Percentiles rank a stretch among this genome's conserved stretches.
Evolutionary conservation across 1,140 invertebrate genomes (phyloP).

Genomic region (Drosophila sturtevanti): DNA sequence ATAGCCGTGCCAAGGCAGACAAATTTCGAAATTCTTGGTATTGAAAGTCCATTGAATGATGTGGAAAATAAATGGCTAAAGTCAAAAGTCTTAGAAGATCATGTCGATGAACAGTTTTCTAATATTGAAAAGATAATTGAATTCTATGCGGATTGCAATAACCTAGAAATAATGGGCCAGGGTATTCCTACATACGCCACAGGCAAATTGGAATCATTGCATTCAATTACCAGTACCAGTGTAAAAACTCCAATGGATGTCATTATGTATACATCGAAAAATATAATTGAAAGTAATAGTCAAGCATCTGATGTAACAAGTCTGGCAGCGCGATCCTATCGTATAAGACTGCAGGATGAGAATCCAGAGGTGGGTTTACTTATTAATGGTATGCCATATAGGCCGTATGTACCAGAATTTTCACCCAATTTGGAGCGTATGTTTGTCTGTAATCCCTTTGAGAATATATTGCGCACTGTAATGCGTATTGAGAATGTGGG

Average conservation of each 20-base stretch:
- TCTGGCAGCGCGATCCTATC: background rate
- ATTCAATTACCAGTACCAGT: constrained; percentile 6
- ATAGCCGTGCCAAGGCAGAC: background rate
- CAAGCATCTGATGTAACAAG: background rate
- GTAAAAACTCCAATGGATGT: too few species aligned
- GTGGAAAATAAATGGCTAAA: constrained; percentile 9
- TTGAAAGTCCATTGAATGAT: background rate
- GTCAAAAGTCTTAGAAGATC: background rate
- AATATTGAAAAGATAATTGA: constrained; percentile 36
- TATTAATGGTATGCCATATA: constrained; percentile 57
- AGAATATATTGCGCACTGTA: constrained; percentile 42
- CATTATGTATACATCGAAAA: too few species aligned
- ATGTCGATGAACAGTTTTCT: background rate
- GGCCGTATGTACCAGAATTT: constrained; percentile 25
- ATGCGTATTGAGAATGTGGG: constrained; percentile 67
- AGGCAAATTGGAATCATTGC: background rate
- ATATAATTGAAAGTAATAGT: background rate
- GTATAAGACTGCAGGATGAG: background rate
- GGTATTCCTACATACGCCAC: too few species aligned
- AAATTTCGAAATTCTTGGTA: background rate
- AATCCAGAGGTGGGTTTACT: constrained; percentile 14
- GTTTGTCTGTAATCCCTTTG: constrained; percentile 62
- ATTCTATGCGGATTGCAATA: constrained; percentile 37
- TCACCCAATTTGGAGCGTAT: constrained; percentile 42
- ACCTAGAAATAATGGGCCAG: constrained; percentile 34